These are phyloP conservation scores for Agonum fuliginosum DNA, from an alignment of 2,888 invertebrate genomes.

Conservation along the genomic window DNA sequence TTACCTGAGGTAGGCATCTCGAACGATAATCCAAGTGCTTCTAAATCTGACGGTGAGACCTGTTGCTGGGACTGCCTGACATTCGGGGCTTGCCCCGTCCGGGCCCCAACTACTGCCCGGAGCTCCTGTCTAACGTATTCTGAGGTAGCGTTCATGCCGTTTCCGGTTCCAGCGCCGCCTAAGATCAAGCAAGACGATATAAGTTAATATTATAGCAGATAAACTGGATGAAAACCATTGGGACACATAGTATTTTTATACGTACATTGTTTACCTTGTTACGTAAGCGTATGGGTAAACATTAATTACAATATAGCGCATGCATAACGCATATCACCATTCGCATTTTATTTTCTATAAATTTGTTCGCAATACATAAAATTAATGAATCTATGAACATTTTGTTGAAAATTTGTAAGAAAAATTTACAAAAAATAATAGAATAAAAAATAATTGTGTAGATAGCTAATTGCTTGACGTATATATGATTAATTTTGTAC, in stretches of 20 bases:
- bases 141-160: conserved; percentile 79
- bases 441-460: not conserved
- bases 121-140: conserved; percentile 95
- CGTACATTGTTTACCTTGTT: conserved; percentile 42
- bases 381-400: too few species aligned
- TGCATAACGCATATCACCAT: conserved; percentile 39
- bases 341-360: not conserved
- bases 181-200: not conserved
- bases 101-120: conserved; percentile 90
- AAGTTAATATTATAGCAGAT: not conserved
- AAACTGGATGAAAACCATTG: not conserved
- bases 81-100: conserved; percentile 76
- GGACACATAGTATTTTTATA: not conserved
- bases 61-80: conserved; percentile 64
- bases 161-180: conserved; percentile 75
- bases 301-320: conserved; percentile 28
- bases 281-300: conserved; percentile 44
- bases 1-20: conserved; percentile 81
- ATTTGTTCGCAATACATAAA: not conserved
- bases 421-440: too few species aligned
- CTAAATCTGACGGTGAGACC: conserved; percentile 79
- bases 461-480: conserved; percentile 27
- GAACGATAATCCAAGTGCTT: conserved; percentile 81
- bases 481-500: conserved; percentile 2
- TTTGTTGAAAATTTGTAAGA: too few species aligned